Conservation (phyloP, 2,888 invertebrate genomes). For the Drosophila nr. perissopoda region DNA sequence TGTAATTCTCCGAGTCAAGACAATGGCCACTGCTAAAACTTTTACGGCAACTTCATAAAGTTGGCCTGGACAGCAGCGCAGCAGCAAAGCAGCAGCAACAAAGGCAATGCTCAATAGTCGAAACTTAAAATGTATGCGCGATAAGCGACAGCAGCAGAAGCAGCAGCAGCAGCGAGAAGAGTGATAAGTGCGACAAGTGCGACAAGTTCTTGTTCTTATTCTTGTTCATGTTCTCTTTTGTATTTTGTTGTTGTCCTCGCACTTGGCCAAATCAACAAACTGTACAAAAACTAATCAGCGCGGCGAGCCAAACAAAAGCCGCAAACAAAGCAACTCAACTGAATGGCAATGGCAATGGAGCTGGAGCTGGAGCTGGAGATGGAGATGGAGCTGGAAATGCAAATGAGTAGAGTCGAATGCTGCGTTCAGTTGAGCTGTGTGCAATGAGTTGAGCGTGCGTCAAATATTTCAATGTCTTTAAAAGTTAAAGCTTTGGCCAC, state of each 20-base stretch:
- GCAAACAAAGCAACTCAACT: slow-evolving; percentile 42
- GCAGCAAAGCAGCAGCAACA: slow-evolving; percentile 29
- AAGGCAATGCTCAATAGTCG: slow-evolving; percentile 68
- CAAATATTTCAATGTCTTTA: slow-evolving; percentile 33
- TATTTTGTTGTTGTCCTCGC: slow-evolving; percentile 17
- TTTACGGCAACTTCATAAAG: slow-evolving; percentile 49
- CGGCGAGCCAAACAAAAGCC: slow-evolving; percentile 57
- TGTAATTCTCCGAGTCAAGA: slow-evolving; percentile 51
- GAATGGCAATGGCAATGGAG: slow-evolving; percentile 22
- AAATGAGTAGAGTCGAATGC: slow-evolving; percentile 19
- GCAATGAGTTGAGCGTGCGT: not conserved
- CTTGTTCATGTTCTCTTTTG: slow-evolving; percentile 25
- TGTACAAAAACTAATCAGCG: slow-evolving; percentile 70
- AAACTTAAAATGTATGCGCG: slow-evolving; percentile 68
- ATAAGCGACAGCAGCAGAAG: slow-evolving; percentile 53
- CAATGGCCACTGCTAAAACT: slow-evolving; percentile 59
- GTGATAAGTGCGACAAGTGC: slow-evolving; percentile 28
- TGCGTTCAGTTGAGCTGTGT: not conserved
- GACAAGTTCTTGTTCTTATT: slow-evolving; percentile 25
- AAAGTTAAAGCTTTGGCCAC: slow-evolving; percentile 49
- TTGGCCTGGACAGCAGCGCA: slow-evolving; percentile 39
- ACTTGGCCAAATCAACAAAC: slow-evolving; percentile 61
- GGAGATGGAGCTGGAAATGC: slow-evolving; percentile 15
- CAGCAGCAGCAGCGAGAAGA: not conserved
- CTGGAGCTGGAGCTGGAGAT: slow-evolving; percentile 20